Base-by-base conservation (phyloP, 92 coral and sea anemone species). In the Porites divaricata region DNA sequence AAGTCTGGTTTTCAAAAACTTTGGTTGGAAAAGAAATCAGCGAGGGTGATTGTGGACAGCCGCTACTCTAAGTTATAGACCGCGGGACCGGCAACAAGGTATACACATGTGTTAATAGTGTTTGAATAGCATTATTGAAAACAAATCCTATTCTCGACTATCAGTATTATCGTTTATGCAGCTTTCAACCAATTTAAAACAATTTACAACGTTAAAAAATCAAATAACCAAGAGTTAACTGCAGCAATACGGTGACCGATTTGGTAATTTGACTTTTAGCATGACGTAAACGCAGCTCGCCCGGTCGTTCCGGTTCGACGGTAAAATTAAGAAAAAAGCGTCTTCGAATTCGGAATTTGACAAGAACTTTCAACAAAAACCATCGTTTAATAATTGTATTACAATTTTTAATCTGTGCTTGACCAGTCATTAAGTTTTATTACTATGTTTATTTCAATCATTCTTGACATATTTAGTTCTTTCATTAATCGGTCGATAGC, bases 261-360 rank as follows among this genome's bases (percentile, higher is more conserved):
- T 35, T 51, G 65, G 24, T 78, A 1, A 68, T 28, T 53, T 24
- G 67, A 16, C 73, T 54, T 26, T 80, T 6, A 67, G 67, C 67
- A 80, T 80, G 84, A 80, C 84, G 84, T 80, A 53, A 80, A n/a
- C 28, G 21, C 10, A 19, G 53, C 3, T 49, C 15, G 16, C 15
- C 57, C 8, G 84, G 84, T 80, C 76, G 84, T 80, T 80, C 84
- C 28, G 84, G 66, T 68, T 56, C 84, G 84, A 2, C 17, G 45
- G 45, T 35, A 0, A 35, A 35, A 35, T 35, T 23, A 65, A 72
- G 69, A 53, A 15, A 68, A 15, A 16, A 0, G 15, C 6, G 7
- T 72, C 50, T 20, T 22, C 59, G 10, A 12, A 10, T 10, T 20
- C 21, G 76, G 15, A 50, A 72, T 26, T 17, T 41, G 9, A 19